Base-by-base conservation (phyloP, 2,113 vertebrate species). In the Sinocyclocheilus anophthalmus region DNA sequence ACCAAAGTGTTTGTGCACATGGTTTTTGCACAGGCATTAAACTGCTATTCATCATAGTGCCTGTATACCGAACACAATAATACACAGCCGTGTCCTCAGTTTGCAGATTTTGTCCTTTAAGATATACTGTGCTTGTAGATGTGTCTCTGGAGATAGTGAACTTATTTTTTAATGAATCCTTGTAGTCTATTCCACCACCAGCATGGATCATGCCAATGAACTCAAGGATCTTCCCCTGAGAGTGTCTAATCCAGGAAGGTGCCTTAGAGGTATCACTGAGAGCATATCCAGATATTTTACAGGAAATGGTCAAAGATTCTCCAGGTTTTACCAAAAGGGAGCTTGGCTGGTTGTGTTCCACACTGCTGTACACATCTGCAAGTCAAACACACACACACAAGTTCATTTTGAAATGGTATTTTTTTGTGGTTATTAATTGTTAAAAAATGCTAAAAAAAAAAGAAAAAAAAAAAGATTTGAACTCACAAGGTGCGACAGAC, bases 121-220 rank as follows among this genome's bases (percentile, higher is more conserved):
- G 0, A 42, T 67, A 76, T 12, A 76, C 7, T 8, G 37, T 77
- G 69, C 42, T 88, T 3, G 50, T 84, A 65, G 73, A 78, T 1
- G 18, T 88, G n/a, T 90, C 84, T 53, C 42, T 84, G 33, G 85
- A 76, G 53, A 87, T 65, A 2, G 83, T 88, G 81, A 88, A 84
- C 59, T 82, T 86, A 61, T 75, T 81, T 45, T 86, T 86, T 78
- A 75, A 67, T 22, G 76, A 80, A 26, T 81, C 53, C 18, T 61
- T 75, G 69, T 84, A 75, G 55, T 37, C 63, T 83, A 7, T 33
- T 3, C n/a, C 13, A 6, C 30, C 37, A n/a, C 48, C 12, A 73
- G 18, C 6, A 20, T 26, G 22, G 26, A 57, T 39, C 7, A 18
- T 13, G 4, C 69, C 48, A 73, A 75, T 84, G 48, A 53, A 83